Conservation (phyloP, 64 coral and sea anemone species). For the Dendronephthya gigantea region DNA sequence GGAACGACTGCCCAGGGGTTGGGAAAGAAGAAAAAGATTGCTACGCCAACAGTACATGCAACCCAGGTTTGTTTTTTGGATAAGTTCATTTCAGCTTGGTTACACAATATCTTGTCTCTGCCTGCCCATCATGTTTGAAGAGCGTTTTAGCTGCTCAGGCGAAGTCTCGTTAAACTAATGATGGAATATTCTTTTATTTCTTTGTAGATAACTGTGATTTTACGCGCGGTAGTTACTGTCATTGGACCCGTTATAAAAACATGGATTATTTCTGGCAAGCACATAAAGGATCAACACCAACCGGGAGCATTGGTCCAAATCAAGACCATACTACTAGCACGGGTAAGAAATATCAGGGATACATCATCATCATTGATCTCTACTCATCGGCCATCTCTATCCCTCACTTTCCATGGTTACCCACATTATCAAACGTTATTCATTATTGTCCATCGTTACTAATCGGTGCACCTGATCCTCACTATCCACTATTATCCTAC, state of each 20-base stretch:
- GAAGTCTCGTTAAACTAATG: background rate
- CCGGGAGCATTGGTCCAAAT: background rate
- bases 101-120: too few relatives aligned
- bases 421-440: too few relatives aligned
- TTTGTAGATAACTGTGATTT: slow-evolving; percentile 6
- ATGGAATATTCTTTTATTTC: background rate
- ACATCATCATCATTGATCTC: background rate
- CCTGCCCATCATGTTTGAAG: too few relatives aligned
- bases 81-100: too few relatives aligned
- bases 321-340: background rate
- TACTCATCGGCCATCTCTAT: background rate
- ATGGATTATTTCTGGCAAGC: background rate
- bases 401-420: too few relatives aligned
- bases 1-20: too few relatives aligned
- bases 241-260: background rate
- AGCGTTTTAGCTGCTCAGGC: background rate
- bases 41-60: too few relatives aligned
- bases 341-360: background rate
- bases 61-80: too few relatives aligned
- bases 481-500: too few relatives aligned
- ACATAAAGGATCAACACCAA: background rate
- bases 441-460: too few relatives aligned
- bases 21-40: too few relatives aligned
- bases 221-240: background rate
- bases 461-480: too few relatives aligned